Evolutionary conservation across 2,113 vertebrate genomes (phyloP).

Genomic region (Dicrurus megarhynchus): DNA sequence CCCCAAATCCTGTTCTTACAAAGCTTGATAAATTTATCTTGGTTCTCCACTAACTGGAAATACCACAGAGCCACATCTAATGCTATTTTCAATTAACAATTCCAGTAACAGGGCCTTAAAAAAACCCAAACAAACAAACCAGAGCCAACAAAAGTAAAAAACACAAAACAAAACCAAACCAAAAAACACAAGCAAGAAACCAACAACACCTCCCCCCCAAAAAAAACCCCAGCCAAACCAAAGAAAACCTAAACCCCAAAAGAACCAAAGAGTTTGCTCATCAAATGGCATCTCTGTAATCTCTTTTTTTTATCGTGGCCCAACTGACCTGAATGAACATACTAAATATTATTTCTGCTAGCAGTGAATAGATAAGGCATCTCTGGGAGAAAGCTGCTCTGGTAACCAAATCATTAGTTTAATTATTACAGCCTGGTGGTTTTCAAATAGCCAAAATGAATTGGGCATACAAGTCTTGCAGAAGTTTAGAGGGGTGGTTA

Average conservation of each 20-base stretch:
- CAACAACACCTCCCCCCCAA: fast-evolving
- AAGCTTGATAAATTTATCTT: neutral
- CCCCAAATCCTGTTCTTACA: neutral
- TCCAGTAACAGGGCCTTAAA: neutral
- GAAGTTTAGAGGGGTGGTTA: neutral
- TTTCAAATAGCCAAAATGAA: neutral
- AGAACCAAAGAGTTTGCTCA: neutral
- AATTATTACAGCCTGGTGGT: neutral
- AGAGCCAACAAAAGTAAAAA: fast-evolving
- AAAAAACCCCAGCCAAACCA: neutral
- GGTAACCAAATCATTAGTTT: neutral
- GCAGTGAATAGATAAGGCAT: neutral
- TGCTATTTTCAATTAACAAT: neutral
- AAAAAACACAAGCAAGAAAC: neutral
- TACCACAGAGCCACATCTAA: neutral
- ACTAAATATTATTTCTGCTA: neutral
- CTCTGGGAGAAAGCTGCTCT: neutral
- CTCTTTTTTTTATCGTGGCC: neutral
- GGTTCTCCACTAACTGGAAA: neutral
- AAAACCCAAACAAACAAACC: neutral
- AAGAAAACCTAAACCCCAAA: neutral
- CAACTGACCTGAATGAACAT: neutral
- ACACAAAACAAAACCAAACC: neutral
- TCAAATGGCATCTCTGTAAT: neutral
- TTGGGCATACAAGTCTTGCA: neutral